phyloP scores from a whole-genome alignment of 2,888 invertebrate species.

The Trilocha varians region DNA sequence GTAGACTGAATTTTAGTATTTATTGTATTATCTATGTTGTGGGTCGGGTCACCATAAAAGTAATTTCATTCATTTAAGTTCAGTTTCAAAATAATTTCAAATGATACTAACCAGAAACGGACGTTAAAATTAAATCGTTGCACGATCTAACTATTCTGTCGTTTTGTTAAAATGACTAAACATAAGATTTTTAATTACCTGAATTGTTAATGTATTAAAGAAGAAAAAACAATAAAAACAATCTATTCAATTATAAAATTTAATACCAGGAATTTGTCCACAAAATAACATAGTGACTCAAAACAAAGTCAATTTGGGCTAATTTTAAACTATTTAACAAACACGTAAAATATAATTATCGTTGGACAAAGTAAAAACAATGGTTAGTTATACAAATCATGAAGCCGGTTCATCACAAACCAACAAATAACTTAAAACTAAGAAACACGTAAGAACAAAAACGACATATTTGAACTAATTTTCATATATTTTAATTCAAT shows the following conservation, averaged over 20 bases:
- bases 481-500: not conserved
- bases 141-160: too few species aligned
- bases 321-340: conserved; percentile 17
- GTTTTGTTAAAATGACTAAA: too few species aligned
- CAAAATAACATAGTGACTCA: conserved; percentile 37
- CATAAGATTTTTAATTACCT: too few species aligned
- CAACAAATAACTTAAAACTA: not conserved
- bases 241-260: conserved; percentile 29
- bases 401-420: too few species aligned
- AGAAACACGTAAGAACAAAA: not conserved
- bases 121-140: too few species aligned
- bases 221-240: conserved; percentile 16
- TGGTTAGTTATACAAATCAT: not conserved
- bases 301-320: conserved; percentile 21
- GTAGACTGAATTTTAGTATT: too few species aligned
- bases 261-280: conserved; percentile 44
- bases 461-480: not conserved
- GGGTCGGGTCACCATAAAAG: too few species aligned
- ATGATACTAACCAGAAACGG: too few species aligned
- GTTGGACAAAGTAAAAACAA: conserved; percentile 17
- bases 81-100: too few species aligned
- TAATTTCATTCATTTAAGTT: too few species aligned
- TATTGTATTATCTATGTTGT: too few species aligned
- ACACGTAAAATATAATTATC: conserved; percentile 11
- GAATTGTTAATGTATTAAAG: too few species aligned